Evolutionary conservation across 2,888 invertebrate species (phyloP).

Genomic region (Lasiommata megera): DNA sequence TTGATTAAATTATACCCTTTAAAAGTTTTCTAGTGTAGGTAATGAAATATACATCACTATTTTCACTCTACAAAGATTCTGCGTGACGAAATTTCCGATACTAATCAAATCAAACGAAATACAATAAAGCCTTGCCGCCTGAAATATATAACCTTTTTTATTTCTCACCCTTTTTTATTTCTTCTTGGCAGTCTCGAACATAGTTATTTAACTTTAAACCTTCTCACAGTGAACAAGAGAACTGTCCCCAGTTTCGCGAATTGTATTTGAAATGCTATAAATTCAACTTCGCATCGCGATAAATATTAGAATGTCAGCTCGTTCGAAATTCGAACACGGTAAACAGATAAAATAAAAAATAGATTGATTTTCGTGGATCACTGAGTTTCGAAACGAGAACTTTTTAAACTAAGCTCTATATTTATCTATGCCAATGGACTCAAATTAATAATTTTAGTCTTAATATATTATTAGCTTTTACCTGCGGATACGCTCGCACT

Average conservation of each 20-base stretch:
- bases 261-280: slow-evolving; percentile 15
- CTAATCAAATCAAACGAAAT: background rate
- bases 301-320: slow-evolving; percentile 15
- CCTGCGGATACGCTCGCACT: no score
- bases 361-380: background rate
- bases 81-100: background rate
- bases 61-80: background rate
- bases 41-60: background rate
- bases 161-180: background rate
- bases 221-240: background rate
- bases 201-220: slow-evolving; percentile 1
- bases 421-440: background rate
- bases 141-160: background rate
- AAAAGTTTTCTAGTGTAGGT: background rate
- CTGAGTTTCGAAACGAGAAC: background rate
- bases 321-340: background rate
- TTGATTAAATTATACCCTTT: background rate
- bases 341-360: background rate
- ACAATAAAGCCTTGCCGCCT: background rate
- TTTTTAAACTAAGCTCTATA: background rate
- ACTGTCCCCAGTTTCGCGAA: background rate
- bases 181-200: background rate
- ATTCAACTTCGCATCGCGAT: slow-evolving; percentile 7
- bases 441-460: no score
- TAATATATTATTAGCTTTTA: no score